Evolutionary conservation across 2,113 vertebrate species (phyloP).

Genomic region (Oceanites oceanicus): DNA sequence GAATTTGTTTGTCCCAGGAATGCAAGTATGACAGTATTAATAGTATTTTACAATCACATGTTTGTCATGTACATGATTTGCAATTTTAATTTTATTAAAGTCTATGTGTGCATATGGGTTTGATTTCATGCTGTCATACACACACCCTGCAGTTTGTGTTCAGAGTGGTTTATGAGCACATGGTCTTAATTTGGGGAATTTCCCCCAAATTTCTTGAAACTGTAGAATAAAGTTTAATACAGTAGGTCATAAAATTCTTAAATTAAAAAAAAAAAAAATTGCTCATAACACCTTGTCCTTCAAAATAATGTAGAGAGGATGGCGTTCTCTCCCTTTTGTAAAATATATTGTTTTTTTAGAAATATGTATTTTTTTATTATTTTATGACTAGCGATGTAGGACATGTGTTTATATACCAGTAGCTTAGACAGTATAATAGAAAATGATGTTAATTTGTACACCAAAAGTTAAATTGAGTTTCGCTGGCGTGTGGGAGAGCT

Average conservation of each 20-base stretch:
- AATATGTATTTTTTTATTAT: not conserved
- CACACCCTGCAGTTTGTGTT: not conserved
- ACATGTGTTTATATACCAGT: not conserved
- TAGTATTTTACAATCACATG: not conserved
- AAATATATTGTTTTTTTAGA: not conserved
- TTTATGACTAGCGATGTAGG: not conserved
- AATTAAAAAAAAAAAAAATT: not conserved
- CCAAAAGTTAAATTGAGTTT: not conserved
- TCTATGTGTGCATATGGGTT: constrained; percentile 2
- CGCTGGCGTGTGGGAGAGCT: not conserved
- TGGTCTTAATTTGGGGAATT: constrained; percentile 45
- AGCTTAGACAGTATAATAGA: not conserved
- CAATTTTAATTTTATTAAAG: constrained; percentile 48
- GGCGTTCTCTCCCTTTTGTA: not conserved
- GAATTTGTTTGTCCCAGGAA: not conserved
- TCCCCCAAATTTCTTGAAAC: constrained; percentile 8
- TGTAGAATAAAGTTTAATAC: not conserved
- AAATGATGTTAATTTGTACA: not conserved
- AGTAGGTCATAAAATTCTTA: constrained; percentile 12
- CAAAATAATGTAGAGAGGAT: not conserved
- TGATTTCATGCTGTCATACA: constrained; percentile 33
- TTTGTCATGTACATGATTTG: constrained; percentile 49
- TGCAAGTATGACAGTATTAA: not conserved
- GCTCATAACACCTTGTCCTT: not conserved
- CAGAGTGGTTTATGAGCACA: constrained; percentile 15